Evolutionary conservation across 2,888 invertebrate species (phyloP), one percentile per base, ranked within the genome.

Genomic region (Stenoptilia bipunctidactyla): DNA sequence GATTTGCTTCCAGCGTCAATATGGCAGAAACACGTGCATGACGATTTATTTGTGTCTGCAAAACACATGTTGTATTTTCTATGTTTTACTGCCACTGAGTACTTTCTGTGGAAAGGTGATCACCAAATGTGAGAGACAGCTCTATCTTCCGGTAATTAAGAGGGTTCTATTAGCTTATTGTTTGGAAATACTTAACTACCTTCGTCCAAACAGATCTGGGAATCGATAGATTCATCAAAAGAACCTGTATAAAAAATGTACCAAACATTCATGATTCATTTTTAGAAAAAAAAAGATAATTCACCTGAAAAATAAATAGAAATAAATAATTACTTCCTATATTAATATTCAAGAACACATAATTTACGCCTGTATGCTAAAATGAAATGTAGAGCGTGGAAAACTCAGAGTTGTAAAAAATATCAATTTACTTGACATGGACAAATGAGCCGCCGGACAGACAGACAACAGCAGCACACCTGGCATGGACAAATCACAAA

Each of bases 81-180:
- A 73, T 63, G 68, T 74, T 79, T 79, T 75, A 79, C 74, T 70
- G 66, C 75, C 61, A 54, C 57, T 57, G 56, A 62, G 54, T 53
- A 66, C 66, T 73, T 70, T 71, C 72, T 65, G 67, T 56, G 67
- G 76, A 73, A 77, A 80, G 79, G 76, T 77, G 71, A 79, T 66
- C 68, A 58, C 66, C 68, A 67, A 69, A 70, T 67, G 67, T 64
- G 57, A 56, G 38, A 44, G 46, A 45, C 47, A n/a, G n/a, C n/a
- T n/a, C n/a, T n/a, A n/a, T n/a, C n/a, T n/a, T n/a, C n/a, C n/a
- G n/a, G n/a, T n/a, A n/a, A n/a, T n/a, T n/a, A n/a, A n/a, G n/a
- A n/a, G n/a, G n/a, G n/a, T n/a, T n/a, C n/a, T n/a, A n/a, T n/a
- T n/a, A n/a, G n/a, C n/a, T n/a, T n/a, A n/a, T n/a, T n/a, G n/a